Conservation (phyloP, 2,113 vertebrate genomes). For the Balaenoptera acutorostrata region DNA sequence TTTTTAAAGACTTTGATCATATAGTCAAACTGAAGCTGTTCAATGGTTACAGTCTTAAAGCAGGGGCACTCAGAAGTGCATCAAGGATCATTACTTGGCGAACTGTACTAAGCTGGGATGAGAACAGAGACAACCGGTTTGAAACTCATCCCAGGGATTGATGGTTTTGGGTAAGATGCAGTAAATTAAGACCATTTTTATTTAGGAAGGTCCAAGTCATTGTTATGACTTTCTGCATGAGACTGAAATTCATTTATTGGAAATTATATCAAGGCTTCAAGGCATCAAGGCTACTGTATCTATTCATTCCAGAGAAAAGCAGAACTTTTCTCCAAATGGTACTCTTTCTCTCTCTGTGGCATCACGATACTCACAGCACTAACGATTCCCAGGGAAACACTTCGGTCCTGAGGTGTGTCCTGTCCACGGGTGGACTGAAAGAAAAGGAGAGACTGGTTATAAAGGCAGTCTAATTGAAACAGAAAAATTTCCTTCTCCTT, state of each 20-base stretch:
- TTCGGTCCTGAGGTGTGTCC: neutral
- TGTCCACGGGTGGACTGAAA: neutral
- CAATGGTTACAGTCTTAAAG: neutral
- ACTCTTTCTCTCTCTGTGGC: neutral
- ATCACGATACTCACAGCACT: constrained; percentile 12
- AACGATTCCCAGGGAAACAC: neutral
- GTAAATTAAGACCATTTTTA: neutral
- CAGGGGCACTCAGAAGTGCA: neutral
- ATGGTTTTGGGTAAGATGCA: neutral
- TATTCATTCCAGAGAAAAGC: neutral
- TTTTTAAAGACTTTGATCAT: neutral
- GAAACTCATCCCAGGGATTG: neutral
- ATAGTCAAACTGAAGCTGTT: neutral
- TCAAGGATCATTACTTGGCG: neutral
- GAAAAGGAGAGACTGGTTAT: neutral
- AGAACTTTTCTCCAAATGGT: neutral
- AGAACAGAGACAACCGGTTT: neutral
- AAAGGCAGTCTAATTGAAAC: neutral
- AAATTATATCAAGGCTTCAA: neutral
- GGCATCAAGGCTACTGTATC: neutral
- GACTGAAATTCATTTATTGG: neutral
- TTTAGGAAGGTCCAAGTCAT: neutral
- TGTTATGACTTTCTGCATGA: neutral
- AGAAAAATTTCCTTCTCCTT: neutral
- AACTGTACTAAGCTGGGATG: neutral